Percentiles rank a stretch among this genome's conserved stretches.
Evolutionary conservation across 1,140 invertebrate species (phyloP).

Genomic region (Steinernema khuongi): DNA sequence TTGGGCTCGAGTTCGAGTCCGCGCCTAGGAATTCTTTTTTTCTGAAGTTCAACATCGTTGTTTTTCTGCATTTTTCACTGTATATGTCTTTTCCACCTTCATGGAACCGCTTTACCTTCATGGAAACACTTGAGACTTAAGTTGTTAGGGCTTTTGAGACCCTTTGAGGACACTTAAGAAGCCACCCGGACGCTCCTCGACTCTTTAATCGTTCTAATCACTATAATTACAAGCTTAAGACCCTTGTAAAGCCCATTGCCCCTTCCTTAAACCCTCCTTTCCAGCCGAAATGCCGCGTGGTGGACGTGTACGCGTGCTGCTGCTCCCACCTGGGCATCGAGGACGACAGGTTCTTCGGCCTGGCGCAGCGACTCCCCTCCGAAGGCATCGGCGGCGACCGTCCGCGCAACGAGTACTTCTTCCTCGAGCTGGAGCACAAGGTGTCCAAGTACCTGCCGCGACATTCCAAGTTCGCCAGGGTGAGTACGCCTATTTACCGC

Average conservation of each 20-base stretch:
- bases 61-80: too few species aligned
- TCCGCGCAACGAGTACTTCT: slow-evolving; percentile 75
- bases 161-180: too few species aligned
- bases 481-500: slow-evolving; percentile 61
- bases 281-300: slow-evolving; percentile 75
- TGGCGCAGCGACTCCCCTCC: slow-evolving; percentile 70
- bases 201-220: slow-evolving; percentile 38
- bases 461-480: slow-evolving; percentile 84
- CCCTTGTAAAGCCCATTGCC: too few species aligned
- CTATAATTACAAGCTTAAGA: background rate
- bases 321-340: slow-evolving; percentile 74
- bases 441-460: slow-evolving; percentile 90
- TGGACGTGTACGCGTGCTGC: slow-evolving; percentile 75
- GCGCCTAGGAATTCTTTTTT: too few species aligned
- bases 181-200: background rate
- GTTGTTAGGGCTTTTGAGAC: too few species aligned
- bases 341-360: slow-evolving; percentile 75
- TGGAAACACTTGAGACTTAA: slow-evolving; percentile 17
- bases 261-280: slow-evolving; percentile 53
- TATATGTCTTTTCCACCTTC: too few species aligned
- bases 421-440: slow-evolving; percentile 85
- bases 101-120: too few species aligned
- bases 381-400: slow-evolving; percentile 34
- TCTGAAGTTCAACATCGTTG: too few species aligned
- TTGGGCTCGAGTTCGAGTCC: too few species aligned